Conservation (phyloP, 2,888 invertebrate species). For the Ochlodes sylvanus region DNA sequence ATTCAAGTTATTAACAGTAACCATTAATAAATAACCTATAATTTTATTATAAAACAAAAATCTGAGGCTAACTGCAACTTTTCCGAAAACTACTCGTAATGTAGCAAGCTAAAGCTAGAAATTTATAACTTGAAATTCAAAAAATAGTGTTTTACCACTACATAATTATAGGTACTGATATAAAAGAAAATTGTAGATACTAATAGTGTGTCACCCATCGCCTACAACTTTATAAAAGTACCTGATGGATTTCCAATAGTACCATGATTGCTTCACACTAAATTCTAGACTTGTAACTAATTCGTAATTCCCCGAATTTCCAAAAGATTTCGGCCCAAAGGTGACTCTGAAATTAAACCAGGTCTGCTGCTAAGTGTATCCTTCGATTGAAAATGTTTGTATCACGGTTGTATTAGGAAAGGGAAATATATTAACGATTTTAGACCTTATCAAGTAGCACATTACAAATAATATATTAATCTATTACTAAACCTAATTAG, state of each 20-base stretch:
- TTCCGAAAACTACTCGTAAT: conserved; percentile 28
- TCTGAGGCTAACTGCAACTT: background rate
- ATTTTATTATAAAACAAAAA: no score
- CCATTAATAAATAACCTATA: background rate
- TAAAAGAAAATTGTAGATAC: conserved; percentile 25
- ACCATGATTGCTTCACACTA: conserved; percentile 71
- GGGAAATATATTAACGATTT: no score
- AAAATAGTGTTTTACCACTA: conserved; percentile 36
- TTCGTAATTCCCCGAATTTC: conserved; percentile 70
- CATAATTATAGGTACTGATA: conserved; percentile 24
- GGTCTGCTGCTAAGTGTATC: conserved; percentile 25
- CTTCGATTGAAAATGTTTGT: background rate
- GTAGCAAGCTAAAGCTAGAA: conserved; percentile 40
- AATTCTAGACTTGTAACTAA: conserved; percentile 63
- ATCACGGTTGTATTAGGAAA: background rate
- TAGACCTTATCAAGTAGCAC: no score
- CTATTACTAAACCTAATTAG: no score
- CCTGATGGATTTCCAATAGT: conserved; percentile 79
- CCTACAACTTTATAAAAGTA: conserved; percentile 68
- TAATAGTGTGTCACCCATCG: conserved; percentile 54
- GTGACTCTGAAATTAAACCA: conserved; percentile 81
- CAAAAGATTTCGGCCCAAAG: conserved; percentile 73
- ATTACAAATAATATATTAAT: no score
- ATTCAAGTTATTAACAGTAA: background rate
- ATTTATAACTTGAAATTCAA: conserved; percentile 50